These are phyloP conservation scores for Heteractis magnifica DNA, from an alignment of 92 coral and sea anemone genomes.

Conservation along the genomic window DNA sequence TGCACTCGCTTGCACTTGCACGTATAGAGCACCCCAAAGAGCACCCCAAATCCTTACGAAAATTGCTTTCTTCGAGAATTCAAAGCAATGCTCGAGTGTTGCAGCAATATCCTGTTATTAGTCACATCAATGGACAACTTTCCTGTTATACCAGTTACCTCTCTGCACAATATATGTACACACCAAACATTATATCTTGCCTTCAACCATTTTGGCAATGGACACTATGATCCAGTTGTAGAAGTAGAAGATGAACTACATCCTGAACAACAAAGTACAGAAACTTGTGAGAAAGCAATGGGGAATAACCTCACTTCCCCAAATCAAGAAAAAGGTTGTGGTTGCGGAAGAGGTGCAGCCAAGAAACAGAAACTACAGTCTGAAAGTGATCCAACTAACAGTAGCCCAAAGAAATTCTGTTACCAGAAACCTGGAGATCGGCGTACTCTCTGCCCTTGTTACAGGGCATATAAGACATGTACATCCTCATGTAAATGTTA, in stretches of 20 bases:
- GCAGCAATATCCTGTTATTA: too few species aligned
- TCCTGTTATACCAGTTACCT: constrained; percentile 9
- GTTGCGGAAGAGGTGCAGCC: constrained; percentile 40
- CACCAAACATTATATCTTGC: constrained; percentile 35
- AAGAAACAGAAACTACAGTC: background rate
- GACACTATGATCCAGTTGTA: constrained; percentile 46
- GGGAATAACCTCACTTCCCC: background rate
- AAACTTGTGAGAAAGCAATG: constrained; percentile 8
- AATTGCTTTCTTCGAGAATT: too few species aligned
- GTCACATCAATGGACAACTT: constrained; percentile 30
- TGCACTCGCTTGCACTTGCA: too few species aligned
- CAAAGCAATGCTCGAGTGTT: too few species aligned
- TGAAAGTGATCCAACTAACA: background rate
- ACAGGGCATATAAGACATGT: too few species aligned
- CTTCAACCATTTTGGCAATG: constrained; percentile 34
- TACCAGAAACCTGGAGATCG: background rate
- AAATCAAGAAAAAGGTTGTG: constrained; percentile 21
- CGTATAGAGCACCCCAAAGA: too few species aligned
- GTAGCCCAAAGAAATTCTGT: background rate
- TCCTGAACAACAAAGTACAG: constrained; percentile 5
- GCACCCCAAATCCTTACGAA: too few species aligned
- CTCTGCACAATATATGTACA: constrained; percentile 6
- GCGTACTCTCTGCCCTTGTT: too few species aligned
- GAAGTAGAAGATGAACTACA: constrained; percentile 18
- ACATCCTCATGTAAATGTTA: too few species aligned